Evolutionary conservation across 2,797 vertebrate genomes (phyloP).

Genomic region (Sandelia bainsii): DNA sequence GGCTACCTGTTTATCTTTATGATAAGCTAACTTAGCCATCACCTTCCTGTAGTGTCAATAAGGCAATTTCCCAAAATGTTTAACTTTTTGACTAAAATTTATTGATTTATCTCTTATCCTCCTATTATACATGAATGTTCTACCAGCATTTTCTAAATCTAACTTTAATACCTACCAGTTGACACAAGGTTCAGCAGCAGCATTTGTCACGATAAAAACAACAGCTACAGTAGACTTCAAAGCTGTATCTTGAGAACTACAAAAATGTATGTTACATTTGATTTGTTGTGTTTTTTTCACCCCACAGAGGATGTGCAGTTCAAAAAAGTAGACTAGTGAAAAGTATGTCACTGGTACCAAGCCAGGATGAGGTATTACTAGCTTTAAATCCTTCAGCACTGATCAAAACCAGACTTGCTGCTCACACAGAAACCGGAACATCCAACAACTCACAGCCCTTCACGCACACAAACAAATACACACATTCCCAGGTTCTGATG

Average conservation of each 20-base stretch:
- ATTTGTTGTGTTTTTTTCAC: constrained; percentile 29
- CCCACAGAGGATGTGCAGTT: constrained; percentile 56
- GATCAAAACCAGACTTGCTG: constrained; percentile 71
- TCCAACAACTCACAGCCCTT: constrained; percentile 7
- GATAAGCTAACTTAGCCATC: too few relatives aligned
- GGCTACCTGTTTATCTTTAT: too few relatives aligned
- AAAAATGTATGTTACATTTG: constrained; percentile 45
- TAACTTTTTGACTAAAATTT: not conserved
- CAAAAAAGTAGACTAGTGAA: constrained; percentile 65
- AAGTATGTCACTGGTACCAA: constrained; percentile 78
- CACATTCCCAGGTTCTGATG: constrained; percentile 41
- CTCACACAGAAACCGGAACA: constrained; percentile 32
- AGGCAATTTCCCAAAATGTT: too few relatives aligned
- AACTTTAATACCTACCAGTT: not conserved
- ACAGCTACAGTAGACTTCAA: constrained; percentile 34
- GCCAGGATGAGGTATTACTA: constrained; percentile 75
- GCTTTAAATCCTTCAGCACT: constrained; percentile 73
- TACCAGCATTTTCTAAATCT: not conserved
- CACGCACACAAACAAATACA: constrained; percentile 13
- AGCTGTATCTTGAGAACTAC: constrained; percentile 25
- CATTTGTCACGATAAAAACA: constrained; percentile 25
- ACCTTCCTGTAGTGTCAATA: too few relatives aligned
- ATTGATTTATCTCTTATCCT: not conserved
- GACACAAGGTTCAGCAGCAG: constrained; percentile 15
- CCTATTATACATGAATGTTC: not conserved